Conservation (phyloP, 2,113 vertebrate genomes). For the Coreoperca whiteheadi region DNA sequence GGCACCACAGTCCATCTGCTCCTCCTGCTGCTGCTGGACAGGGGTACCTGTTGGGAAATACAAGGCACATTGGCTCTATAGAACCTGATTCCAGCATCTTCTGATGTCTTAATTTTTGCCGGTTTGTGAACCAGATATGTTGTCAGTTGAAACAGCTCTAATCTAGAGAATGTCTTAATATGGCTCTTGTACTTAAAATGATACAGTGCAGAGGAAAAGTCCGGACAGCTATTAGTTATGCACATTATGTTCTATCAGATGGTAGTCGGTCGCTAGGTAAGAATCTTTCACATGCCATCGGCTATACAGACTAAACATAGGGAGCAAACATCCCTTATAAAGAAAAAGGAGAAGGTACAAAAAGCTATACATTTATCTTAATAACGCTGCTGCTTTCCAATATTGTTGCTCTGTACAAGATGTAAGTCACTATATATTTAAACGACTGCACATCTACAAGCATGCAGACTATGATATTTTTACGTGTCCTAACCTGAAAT, state of each 20-base stretch:
- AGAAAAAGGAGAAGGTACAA: not conserved
- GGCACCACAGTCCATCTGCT: conserved; percentile 75
- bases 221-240: not conserved
- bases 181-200: not conserved
- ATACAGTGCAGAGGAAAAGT: not conserved
- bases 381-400: not conserved
- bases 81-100: not conserved
- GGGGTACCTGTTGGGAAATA: conserved; percentile 66
- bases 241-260: not conserved
- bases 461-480: not conserved
- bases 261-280: not conserved
- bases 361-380: not conserved
- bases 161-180: not conserved
- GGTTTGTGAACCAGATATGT: not conserved
- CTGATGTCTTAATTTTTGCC: not conserved
- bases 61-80: not conserved
- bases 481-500: not conserved
- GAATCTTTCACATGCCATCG: not conserved
- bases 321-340: not conserved
- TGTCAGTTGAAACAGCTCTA: not conserved
- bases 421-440: not conserved
- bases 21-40: conserved; percentile 74
- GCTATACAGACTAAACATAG: not conserved
- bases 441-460: not conserved
- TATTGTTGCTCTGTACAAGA: not conserved